Evolutionary conservation across 2,888 invertebrate genomes (phyloP).

Genomic region (Cephus sareptanus): DNA sequence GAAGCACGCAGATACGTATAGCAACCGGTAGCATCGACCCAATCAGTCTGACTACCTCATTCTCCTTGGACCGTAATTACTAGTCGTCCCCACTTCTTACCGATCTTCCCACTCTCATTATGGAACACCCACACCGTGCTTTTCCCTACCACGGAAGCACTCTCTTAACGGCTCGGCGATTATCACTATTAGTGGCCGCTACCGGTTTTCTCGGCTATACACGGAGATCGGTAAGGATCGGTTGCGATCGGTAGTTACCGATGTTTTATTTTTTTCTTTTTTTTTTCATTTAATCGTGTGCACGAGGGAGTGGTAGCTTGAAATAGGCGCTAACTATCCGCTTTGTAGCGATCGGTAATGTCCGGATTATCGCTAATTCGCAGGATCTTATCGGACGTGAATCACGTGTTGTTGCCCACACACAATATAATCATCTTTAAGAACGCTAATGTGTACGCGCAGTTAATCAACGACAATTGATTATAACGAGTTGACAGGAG

Average conservation of each 20-base stretch:
- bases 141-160: background rate
- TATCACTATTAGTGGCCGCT: constrained; percentile 37
- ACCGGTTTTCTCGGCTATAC: constrained; percentile 20
- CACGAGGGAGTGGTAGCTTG: background rate
- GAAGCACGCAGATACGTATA: background rate
- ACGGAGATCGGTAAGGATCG: background rate
- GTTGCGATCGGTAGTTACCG: background rate
- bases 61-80: background rate
- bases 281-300: background rate
- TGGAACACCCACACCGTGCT: background rate
- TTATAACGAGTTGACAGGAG: background rate
- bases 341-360: constrained; percentile 37
- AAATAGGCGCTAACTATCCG: background rate
- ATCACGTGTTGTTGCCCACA: background rate
- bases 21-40: background rate
- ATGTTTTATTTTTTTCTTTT: background rate
- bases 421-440: background rate
- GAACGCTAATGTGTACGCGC: background rate
- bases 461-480: background rate
- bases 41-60: background rate
- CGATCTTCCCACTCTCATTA: background rate
- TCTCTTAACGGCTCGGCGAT: background rate
- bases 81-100: background rate
- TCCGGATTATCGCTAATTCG: constrained; percentile 60
- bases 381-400: constrained; percentile 20